Evolutionary conservation across 1,140 invertebrate genomes (phyloP), one percentile per base, ranked within the genome.

Genomic region (Drosophila suzukii): DNA sequence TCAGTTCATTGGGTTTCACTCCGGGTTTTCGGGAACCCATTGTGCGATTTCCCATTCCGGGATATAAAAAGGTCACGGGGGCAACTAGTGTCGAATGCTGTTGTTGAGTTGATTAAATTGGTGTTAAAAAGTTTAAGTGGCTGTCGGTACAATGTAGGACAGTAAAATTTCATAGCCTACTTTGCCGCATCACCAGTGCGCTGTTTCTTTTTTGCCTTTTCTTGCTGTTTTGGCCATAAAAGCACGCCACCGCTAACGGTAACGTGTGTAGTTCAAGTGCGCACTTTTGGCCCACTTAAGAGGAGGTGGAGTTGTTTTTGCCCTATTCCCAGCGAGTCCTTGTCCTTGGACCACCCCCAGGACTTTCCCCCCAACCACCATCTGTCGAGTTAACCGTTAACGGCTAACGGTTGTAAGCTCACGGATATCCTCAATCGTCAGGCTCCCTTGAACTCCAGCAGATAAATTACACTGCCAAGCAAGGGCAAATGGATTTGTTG

Each of bases 151-250:
- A 83, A 89, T 88, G 83, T 83, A 77, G 74, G 76, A 65, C 57
- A 89, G 62, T 88, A 74, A 89, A 88, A 77, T 89, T 88, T 88
- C 76, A 88, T 89, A 67, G 83, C 83, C 83, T 86, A 76, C 75
- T 81, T 81, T 67, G 63, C 57, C 70, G 67, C 56, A 70, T 66
- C 51, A 24, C 49, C 32, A 15, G 15, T 53, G 36, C 46, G 12
- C 24, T 30, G 6, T 17, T 12, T 53, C n/a, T 13, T 56, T 34
- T 34, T 6, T 51, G 44, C 43, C 59, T 62, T 30, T 32, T 43
- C 24, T 36, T 30, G 17, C 54, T 44, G 71, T 56, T 71, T 41
- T 32, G 66, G 65, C 77, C 68, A 75, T 88, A 81, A 88, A 88
- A 83, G 71, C 47, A 68, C 47, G 65, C 65, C 73, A 80, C 65